phyloP scores from a whole-genome alignment of 2,113 vertebrate genomes.

The Ochotona princeps region DNA sequence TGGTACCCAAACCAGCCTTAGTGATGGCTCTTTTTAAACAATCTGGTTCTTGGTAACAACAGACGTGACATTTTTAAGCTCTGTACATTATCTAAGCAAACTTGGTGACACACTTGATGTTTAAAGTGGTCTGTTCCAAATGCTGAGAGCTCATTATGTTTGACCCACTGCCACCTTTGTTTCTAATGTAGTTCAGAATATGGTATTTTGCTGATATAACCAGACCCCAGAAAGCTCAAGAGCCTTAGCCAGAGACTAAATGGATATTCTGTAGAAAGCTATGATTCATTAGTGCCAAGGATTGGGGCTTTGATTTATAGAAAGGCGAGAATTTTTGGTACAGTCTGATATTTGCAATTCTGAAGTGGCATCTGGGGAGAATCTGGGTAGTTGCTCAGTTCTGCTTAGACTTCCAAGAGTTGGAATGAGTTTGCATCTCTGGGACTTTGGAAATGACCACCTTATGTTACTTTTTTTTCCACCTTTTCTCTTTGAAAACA shows the following conservation, averaged over 20 bases:
- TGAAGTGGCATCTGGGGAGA: conserved; percentile 55
- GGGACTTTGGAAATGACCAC: conserved; percentile 50
- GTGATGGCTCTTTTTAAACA: conserved; percentile 54
- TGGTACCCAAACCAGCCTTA: conserved; percentile 50
- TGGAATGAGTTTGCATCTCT: neutral
- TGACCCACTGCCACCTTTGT: conserved; percentile 60
- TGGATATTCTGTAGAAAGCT: conserved; percentile 65
- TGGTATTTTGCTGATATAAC: conserved; percentile 48
- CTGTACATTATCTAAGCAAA: conserved; percentile 56
- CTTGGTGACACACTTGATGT: conserved; percentile 69
- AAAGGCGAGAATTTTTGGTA: conserved; percentile 58
- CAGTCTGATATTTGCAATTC: conserved; percentile 61
- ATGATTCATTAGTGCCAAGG: conserved; percentile 56
- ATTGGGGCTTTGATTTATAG: conserved; percentile 62
- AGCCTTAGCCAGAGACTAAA: conserved; percentile 59
- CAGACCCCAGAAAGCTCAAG: conserved; percentile 51
- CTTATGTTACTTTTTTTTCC: conserved; percentile 31
- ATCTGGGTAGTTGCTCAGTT: conserved; percentile 36
- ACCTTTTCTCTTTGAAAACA: neutral
- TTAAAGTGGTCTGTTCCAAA: conserved; percentile 70
- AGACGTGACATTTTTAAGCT: conserved; percentile 72
- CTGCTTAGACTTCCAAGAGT: conserved; percentile 50
- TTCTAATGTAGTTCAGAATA: conserved; percentile 67
- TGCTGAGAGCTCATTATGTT: conserved; percentile 74
- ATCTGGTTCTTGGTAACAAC: conserved; percentile 67